phyloP scores from a whole-genome alignment of 2,888 invertebrate genomes.

The Eucera pruinosa region DNA sequence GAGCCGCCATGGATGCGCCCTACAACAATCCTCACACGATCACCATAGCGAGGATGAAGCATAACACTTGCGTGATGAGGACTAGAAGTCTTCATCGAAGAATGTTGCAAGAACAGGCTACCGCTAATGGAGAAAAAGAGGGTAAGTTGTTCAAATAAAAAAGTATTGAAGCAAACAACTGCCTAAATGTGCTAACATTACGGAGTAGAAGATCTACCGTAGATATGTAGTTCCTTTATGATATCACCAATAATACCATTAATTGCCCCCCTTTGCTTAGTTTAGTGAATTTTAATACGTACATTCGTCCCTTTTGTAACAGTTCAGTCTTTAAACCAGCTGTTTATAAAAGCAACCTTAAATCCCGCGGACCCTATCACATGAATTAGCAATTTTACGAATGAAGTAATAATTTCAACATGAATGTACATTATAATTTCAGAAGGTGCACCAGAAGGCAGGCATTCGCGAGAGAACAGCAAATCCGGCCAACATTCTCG shows the following conservation, averaged over 20 bases:
- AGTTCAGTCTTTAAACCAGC: too few relatives aligned
- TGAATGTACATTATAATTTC: conserved; percentile 19
- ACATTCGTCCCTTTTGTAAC: too few relatives aligned
- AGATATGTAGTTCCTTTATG: too few relatives aligned
- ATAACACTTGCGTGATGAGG: conserved; percentile 97
- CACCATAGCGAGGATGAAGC: conserved; percentile 96
- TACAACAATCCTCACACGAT: conserved; percentile 96
- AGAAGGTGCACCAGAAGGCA: conserved; percentile 86
- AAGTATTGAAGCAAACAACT: neutral
- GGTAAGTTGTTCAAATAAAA: conserved; percentile 75
- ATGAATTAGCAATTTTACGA: too few relatives aligned
- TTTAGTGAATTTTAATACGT: too few relatives aligned
- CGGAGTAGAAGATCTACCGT: too few relatives aligned
- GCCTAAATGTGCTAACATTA: neutral
- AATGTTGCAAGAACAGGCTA: conserved; percentile 89
- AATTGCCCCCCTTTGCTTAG: too few relatives aligned
- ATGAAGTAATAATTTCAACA: too few relatives aligned
- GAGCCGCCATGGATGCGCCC: conserved; percentile 97
- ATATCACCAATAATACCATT: too few relatives aligned
- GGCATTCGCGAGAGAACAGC: conserved; percentile 91
- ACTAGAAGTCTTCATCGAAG: conserved; percentile 93
- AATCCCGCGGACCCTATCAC: too few relatives aligned
- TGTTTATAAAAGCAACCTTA: too few relatives aligned
- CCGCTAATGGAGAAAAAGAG: conserved; percentile 86
- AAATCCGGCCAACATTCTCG: conserved; percentile 90